These are phyloP conservation scores for Ptilorrhoa leucosticta DNA, from an alignment of 2,113 vertebrate species.

Conservation along the genomic window DNA sequence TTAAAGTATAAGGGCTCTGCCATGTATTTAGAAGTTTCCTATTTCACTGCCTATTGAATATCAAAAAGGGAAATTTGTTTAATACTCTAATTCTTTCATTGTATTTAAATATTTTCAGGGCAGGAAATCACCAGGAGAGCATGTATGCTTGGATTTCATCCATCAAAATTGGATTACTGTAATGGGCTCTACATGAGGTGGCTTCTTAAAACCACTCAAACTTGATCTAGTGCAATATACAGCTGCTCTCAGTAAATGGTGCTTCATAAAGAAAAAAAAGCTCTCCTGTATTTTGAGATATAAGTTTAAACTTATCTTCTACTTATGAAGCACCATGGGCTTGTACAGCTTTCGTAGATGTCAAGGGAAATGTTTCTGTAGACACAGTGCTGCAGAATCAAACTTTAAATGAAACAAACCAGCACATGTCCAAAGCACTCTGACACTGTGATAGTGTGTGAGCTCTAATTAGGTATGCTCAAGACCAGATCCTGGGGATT, in stretches of 20 bases:
- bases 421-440: neutral
- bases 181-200: constrained; percentile 26
- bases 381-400: neutral
- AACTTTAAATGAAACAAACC: neutral
- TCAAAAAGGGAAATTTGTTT: constrained; percentile 1
- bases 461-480: neutral
- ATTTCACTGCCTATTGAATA: constrained; percentile 7
- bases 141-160: constrained; percentile 26
- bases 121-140: constrained; percentile 23
- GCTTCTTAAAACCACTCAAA: constrained; percentile 33
- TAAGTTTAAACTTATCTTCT: neutral
- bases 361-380: neutral
- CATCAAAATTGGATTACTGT: constrained; percentile 46
- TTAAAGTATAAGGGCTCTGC: neutral
- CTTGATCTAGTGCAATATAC: neutral
- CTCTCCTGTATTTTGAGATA: neutral
- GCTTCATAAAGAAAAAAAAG: neutral
- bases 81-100: constrained; percentile 35
- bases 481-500: neutral
- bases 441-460: neutral
- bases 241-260: neutral
- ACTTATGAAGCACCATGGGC: neutral
- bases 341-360: neutral
- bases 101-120: constrained; percentile 36
- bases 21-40: neutral